A percentile compares a stretch with the other conserved stretches of the same genome.
These are phyloP conservation scores for Acanthis flammea DNA, from an alignment of 2,797 vertebrate species.

Conservation along the genomic window DNA sequence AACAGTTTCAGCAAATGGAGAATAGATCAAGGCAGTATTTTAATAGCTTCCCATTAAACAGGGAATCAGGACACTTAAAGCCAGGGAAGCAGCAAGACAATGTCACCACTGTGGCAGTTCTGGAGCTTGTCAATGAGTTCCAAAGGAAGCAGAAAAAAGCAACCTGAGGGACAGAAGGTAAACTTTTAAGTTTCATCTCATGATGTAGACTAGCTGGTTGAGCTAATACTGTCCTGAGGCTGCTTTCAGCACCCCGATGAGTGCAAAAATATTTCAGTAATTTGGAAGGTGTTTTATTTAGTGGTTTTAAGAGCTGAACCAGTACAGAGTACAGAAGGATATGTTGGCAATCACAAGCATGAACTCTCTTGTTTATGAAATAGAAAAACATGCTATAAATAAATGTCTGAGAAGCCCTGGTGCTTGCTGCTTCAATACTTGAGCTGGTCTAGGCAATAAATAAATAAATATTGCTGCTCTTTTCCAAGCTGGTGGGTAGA, in stretches of 20 bases:
- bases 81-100: neutral
- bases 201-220: neutral
- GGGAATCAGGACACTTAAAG: neutral
- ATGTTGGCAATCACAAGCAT: neutral
- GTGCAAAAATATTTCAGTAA: neutral
- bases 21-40: neutral
- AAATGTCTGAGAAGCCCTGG: neutral
- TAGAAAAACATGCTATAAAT: neutral
- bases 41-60: neutral
- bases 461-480: constrained; percentile 46
- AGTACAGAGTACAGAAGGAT: neutral
- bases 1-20: neutral
- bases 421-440: neutral
- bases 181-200: neutral
- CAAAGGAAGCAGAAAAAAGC: neutral
- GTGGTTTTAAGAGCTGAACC: neutral
- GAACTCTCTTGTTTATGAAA: neutral
- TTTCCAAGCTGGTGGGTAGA: constrained; percentile 66
- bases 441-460: neutral
- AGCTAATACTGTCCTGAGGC: neutral
- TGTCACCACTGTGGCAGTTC: rapidly evolving
- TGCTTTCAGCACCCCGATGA: neutral
- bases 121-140: neutral
- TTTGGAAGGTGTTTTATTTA: neutral
- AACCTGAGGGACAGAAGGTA: neutral